These are phyloP conservation scores for Drosophila falleni DNA, from an alignment of 2,888 invertebrate species.

Conservation along the genomic window DNA sequence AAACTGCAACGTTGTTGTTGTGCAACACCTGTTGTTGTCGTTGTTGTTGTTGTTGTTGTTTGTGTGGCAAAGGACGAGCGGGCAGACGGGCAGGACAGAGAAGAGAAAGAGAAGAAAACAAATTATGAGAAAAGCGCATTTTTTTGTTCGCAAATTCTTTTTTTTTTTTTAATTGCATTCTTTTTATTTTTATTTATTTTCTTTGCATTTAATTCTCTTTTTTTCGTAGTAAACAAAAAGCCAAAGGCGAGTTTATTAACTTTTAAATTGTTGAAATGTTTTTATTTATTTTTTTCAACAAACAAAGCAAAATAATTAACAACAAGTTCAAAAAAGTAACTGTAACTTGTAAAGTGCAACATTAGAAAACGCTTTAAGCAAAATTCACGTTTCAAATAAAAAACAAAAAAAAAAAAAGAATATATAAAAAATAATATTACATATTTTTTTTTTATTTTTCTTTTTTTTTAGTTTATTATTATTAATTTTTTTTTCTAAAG, in stretches of 20 bases:
- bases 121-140: constrained; percentile 85
- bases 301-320: constrained; percentile 12
- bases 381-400: constrained; percentile 38
- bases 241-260: constrained; percentile 90
- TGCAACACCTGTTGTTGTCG: constrained; percentile 15
- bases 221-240: constrained; percentile 87
- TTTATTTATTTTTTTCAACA: constrained; percentile 16
- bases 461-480: not conserved
- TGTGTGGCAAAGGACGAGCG: constrained; percentile 39
- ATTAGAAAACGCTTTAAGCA: constrained; percentile 35
- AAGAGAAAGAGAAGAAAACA: constrained; percentile 80
- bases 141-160: not conserved
- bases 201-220: not conserved
- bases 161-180: not conserved
- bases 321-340: constrained; percentile 20
- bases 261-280: not conserved
- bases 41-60: constrained; percentile 32
- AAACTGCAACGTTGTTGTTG: constrained; percentile 4
- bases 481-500: constrained; percentile 24
- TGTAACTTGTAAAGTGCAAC: constrained; percentile 45
- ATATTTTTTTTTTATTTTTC: constrained; percentile 17
- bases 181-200: not conserved
- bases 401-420: constrained; percentile 25
- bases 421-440: constrained; percentile 1
- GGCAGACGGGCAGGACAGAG: constrained; percentile 59